Evolutionary conservation across 2,113 vertebrate species (phyloP).

Genomic region (Hystrix brachyura): DNA sequence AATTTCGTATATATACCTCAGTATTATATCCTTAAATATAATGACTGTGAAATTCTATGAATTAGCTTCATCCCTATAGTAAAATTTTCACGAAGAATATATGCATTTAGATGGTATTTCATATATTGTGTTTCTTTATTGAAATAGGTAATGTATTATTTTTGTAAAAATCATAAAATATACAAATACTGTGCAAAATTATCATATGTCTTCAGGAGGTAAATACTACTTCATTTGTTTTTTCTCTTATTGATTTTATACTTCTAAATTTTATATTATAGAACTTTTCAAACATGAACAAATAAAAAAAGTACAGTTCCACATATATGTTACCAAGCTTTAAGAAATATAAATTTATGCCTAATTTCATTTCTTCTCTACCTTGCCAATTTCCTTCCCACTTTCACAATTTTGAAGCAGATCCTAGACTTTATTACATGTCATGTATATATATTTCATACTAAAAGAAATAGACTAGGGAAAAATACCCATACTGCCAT

Average conservation of each 20-base stretch:
- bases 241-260: neutral
- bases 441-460: neutral
- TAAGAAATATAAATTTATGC: neutral
- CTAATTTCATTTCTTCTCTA: neutral
- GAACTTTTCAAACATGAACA: neutral
- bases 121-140: neutral
- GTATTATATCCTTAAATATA: slow-evolving; percentile 36
- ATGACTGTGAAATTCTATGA: neutral
- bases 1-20: neutral
- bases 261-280: neutral
- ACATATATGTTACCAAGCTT: neutral
- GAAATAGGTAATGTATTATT: neutral
- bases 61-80: neutral
- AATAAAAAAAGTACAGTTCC: neutral
- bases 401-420: neutral
- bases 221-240: neutral
- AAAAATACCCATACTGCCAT: neutral
- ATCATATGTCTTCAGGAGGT: neutral
- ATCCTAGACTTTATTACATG: neutral
- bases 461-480: neutral
- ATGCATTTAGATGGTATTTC: neutral
- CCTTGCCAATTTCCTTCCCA: neutral
- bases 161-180: neutral
- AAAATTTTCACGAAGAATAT: neutral
- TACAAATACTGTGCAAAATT: neutral